Evolutionary conservation across 2,888 invertebrate species (phyloP).

Genomic region (Thyatira batis): DNA sequence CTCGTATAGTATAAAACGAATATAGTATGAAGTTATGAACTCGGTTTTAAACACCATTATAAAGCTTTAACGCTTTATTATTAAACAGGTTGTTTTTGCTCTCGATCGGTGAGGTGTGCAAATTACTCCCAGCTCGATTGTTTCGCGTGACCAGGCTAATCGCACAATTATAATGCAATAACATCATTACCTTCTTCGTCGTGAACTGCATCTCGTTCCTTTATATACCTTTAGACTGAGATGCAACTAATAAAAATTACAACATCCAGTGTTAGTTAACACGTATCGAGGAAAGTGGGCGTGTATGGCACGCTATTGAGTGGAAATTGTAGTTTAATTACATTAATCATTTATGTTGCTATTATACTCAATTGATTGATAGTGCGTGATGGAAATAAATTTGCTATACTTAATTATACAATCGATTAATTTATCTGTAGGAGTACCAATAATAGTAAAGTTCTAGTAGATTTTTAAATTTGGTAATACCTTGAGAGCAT

Average conservation of each 20-base stretch:
- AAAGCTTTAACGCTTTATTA: background rate
- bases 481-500: too few relatives aligned
- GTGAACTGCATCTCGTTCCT: slow-evolving; percentile 13
- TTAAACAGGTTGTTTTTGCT: background rate
- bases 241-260: background rate
- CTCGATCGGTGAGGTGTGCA: slow-evolving; percentile 23
- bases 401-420: slow-evolving; percentile 27
- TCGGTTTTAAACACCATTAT: background rate
- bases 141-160: slow-evolving; percentile 41
- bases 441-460: background rate
- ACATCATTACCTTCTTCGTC: slow-evolving; percentile 18
- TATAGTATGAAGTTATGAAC: background rate
- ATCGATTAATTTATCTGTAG: slow-evolving; percentile 14
- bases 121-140: slow-evolving; percentile 31
- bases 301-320: slow-evolving; percentile 43
- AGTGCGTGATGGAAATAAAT: slow-evolving; percentile 43
- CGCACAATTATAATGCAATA: slow-evolving; percentile 23
- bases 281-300: slow-evolving; percentile 33
- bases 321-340: slow-evolving; percentile 60
- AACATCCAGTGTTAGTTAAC: background rate
- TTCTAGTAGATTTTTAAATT: too few relatives aligned
- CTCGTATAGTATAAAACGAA: too few relatives aligned
- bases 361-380: slow-evolving; percentile 41
- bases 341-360: slow-evolving; percentile 47
- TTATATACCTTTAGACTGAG: background rate